Evolutionary conservation across 2,113 vertebrate species (phyloP), one percentile per base, ranked within the genome.

Genomic region (Eonycteris spelaea): DNA sequence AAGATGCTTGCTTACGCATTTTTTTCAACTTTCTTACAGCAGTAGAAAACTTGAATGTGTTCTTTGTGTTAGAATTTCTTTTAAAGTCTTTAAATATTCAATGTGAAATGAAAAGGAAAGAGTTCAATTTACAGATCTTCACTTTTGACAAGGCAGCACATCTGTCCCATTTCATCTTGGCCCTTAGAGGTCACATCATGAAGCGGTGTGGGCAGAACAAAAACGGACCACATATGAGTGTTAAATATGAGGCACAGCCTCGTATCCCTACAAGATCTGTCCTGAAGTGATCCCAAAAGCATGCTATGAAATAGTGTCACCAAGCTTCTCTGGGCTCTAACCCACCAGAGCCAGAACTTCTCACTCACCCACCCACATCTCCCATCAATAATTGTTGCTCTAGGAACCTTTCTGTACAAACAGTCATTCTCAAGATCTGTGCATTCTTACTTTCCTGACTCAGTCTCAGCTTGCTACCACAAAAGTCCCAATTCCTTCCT

Each of bases 61-160:
- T 38, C 28, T 93, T 93, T 73, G 53, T 88, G 78, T 78, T 79
- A 78, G 15, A 86, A 33, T 86, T 43, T 30, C 51, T 91, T 88
- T 83, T 73, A 73, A 82, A 67, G 51, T 74, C 80, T 78, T 24
- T 59, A 55, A 91, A 78, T 88, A 35, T 84, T 86, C 38, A 89
- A 53, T 75, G 45, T 55, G 45, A 92, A 95, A 43, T 73, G 43
- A 92, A 96, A 79, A 65, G 63, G 83, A 92, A 95, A 80, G 12
- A 78, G 40, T 57, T 91, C 35, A 78, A 48, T 45, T 35, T 57
- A 48, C 24, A 75, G 57, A 67, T 73, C 73, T 92, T 48, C 86
- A 57, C 45, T 30, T 75, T 63, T 4, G 0, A 74, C 10, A 28
- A 68, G 26, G 67, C 19, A 67, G 28, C 21, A 43, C 26, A 30